These are phyloP conservation scores for Glossophaga mutica DNA, from an alignment of 2,797 vertebrate species.

Conservation along the genomic window DNA sequence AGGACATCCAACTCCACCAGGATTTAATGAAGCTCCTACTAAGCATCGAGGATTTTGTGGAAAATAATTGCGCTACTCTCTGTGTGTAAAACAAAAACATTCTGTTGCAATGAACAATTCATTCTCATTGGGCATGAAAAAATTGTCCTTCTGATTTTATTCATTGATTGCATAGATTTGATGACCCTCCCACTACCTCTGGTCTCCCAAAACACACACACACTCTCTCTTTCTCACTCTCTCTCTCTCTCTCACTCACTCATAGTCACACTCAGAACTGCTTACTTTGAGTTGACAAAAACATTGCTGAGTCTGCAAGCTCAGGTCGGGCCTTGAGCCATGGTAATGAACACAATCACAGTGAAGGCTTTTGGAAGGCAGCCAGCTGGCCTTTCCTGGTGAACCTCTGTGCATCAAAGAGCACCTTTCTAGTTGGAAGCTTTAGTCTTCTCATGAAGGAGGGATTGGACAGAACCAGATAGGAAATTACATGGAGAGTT, in stretches of 20 bases:
- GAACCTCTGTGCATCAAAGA: background rate
- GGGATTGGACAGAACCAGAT: background rate
- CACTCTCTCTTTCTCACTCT: background rate
- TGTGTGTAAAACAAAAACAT: background rate
- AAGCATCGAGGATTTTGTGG: background rate
- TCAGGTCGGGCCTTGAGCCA: background rate
- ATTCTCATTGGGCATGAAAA: background rate
- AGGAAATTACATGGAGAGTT: constrained; percentile 20
- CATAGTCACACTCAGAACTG: background rate
- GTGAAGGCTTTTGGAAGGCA: background rate
- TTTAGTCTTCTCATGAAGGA: constrained; percentile 1
- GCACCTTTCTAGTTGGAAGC: background rate
- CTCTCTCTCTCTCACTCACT: background rate
- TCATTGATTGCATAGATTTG: background rate
- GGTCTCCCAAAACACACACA: background rate
- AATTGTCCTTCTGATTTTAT: background rate
- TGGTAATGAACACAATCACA: background rate
- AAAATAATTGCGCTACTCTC: background rate
- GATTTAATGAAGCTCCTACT: constrained; percentile 14
- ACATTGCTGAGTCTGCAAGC: background rate
- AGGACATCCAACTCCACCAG: background rate
- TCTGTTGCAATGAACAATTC: background rate
- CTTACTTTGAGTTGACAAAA: background rate
- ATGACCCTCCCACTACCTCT: background rate
- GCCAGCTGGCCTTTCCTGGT: background rate